A percentile compares a stretch with the other conserved stretches of the same genome.
Conservation (phyloP, 2,797 vertebrate species). For the Sciaenops ocellatus region DNA sequence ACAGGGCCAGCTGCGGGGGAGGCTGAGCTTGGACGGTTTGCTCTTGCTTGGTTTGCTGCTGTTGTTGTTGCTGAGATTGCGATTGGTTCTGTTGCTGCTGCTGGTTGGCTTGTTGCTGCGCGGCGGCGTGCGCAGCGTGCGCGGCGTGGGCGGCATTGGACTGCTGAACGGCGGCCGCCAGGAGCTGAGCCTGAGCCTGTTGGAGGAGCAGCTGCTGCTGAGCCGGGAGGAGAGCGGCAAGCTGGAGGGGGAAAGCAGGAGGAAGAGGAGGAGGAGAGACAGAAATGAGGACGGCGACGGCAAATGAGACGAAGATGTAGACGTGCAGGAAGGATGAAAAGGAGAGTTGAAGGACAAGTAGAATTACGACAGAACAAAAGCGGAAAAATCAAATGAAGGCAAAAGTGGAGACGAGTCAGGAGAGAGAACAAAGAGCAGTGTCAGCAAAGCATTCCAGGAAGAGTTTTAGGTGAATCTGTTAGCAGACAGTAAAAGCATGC, state of each 20-base stretch:
- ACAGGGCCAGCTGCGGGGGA: slow-evolving; percentile 88
- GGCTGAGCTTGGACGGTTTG: slow-evolving; percentile 75
- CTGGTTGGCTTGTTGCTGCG: slow-evolving; percentile 83
- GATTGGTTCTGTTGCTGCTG: slow-evolving; percentile 69
- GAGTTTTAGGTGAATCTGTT: slow-evolving; percentile 25
- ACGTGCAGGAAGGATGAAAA: neutral
- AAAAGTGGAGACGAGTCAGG: neutral
- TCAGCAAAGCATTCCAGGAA: slow-evolving; percentile 30
- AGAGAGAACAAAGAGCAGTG: slow-evolving; percentile 26
- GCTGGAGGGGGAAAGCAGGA: slow-evolving; percentile 71
- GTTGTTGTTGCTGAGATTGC: slow-evolving; percentile 75
- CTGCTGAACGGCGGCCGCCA: slow-evolving; percentile 90
- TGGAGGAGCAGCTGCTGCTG: slow-evolving; percentile 94
- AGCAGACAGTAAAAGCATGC: slow-evolving; percentile 43
- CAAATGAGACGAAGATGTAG: slow-evolving; percentile 1
- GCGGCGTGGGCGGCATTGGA: slow-evolving; percentile 87
- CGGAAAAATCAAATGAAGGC: neutral
- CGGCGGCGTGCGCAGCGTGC: slow-evolving; percentile 82
- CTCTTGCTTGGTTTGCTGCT: slow-evolving; percentile 77
- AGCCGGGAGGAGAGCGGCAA: slow-evolving; percentile 91
- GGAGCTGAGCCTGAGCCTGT: slow-evolving; percentile 91
- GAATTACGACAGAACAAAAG: neutral
- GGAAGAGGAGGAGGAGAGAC: neutral
- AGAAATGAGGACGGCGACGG: neutral
- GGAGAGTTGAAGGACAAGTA: neutral